Conservation (phyloP, 2,113 vertebrate species). For the Copsychus sechellarum region DNA sequence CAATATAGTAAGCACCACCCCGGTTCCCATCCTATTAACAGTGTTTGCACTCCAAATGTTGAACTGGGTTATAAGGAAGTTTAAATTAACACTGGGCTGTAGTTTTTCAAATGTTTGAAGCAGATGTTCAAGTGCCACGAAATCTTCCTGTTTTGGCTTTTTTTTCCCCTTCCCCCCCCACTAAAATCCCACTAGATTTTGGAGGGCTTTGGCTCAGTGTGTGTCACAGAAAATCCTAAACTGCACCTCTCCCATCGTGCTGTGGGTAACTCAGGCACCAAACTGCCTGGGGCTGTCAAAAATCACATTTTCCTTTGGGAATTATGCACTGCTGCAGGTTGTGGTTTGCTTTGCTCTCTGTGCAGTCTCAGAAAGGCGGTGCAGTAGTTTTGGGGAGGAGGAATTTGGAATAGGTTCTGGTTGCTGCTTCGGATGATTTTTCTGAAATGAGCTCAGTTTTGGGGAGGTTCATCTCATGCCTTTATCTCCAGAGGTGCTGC, state of each 20-base stretch:
- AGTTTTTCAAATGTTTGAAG: constrained; percentile 70
- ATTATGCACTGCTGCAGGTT: not conserved
- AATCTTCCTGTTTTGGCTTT: not conserved
- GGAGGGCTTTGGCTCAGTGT: not conserved
- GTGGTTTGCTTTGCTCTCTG: not conserved
- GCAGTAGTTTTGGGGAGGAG: not conserved
- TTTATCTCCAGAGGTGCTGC: not conserved
- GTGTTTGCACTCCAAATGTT: constrained; percentile 63
- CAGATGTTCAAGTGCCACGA: constrained; percentile 72
- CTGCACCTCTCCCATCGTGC: not conserved
- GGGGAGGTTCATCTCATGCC: not conserved
- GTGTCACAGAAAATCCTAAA: not conserved
- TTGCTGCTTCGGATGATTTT: not conserved
- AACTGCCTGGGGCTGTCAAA: not conserved
- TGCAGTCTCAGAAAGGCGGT: not conserved
- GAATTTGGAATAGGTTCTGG: not conserved
- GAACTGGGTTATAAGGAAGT: constrained; percentile 76
- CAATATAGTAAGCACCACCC: constrained; percentile 78
- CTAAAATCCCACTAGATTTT: not conserved
- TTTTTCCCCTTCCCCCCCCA: not conserved
- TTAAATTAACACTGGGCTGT: constrained; percentile 73
- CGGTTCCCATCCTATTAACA: constrained; percentile 69
- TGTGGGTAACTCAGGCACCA: not conserved
- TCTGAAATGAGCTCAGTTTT: not conserved
- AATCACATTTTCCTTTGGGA: not conserved